phyloP scores from a whole-genome alignment of 2,888 invertebrate genomes.

The Agrilus cyanescens region DNA sequence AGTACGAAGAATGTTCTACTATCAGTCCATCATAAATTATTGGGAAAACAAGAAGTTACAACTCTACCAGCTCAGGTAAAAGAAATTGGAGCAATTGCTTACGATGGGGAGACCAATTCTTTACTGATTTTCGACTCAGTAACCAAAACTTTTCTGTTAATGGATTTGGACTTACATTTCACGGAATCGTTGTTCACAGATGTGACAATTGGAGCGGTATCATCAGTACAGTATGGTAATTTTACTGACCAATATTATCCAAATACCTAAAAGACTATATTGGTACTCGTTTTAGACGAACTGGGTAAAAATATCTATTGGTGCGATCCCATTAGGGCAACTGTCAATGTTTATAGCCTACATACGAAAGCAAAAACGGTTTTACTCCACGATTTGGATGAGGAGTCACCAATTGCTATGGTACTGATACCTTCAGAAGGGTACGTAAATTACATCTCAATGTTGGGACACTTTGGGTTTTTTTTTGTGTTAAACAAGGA shows the following conservation, averaged over 20 bases:
- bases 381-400: constrained; percentile 44
- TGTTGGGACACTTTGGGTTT: too few relatives aligned
- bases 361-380: constrained; percentile 45
- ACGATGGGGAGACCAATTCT: constrained; percentile 45
- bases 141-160: constrained; percentile 35
- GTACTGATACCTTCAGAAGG: constrained; percentile 54
- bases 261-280: background rate
- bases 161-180: constrained; percentile 26
- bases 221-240: background rate
- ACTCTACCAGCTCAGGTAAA: constrained; percentile 27
- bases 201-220: constrained; percentile 8
- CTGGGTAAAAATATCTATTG: constrained; percentile 63
- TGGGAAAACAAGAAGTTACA: constrained; percentile 52
- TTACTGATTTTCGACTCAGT: constrained; percentile 41
- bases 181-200: constrained; percentile 5
- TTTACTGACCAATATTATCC: background rate
- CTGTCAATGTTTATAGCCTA: constrained; percentile 54
- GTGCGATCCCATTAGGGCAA: constrained; percentile 49
- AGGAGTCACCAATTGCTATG: constrained; percentile 56
- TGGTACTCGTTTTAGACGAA: constrained; percentile 43
- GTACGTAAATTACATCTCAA: constrained; percentile 33
- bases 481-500: too few relatives aligned
- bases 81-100: constrained; percentile 54
- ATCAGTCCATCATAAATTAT: constrained; percentile 49
- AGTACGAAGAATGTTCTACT: constrained; percentile 46